These are phyloP conservation scores for Lottia scabra DNA, from an alignment of 2,888 invertebrate genomes.

Conservation along the genomic window DNA sequence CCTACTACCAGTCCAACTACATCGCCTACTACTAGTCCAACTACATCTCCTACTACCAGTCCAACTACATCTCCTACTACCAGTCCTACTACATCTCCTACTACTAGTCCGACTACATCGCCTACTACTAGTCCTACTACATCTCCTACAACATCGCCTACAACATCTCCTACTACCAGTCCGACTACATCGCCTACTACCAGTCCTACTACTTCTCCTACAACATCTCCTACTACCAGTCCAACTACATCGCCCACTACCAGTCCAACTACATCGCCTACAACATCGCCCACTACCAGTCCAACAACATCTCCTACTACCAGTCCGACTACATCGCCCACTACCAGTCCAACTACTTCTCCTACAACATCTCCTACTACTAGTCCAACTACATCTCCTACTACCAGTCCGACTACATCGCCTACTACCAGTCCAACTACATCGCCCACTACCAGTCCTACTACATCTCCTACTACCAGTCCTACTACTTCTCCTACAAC, in stretches of 20 bases:
- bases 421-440: neutral
- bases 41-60: neutral
- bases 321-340: neutral
- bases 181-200: neutral
- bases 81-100: neutral
- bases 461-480: neutral
- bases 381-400: neutral
- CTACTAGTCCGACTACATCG: neutral
- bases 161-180: neutral
- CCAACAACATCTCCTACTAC: neutral
- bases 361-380: neutral
- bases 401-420: neutral
- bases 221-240: neutral
- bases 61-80: too few relatives aligned
- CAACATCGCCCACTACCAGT: too few relatives aligned
- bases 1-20: neutral
- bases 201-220: neutral
- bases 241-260: neutral
- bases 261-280: neutral
- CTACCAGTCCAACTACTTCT: neutral
- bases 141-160: neutral
- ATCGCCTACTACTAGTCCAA: neutral
- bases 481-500: neutral
- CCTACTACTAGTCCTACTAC: too few relatives aligned
- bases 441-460: neutral